Evolutionary conservation across 2,113 vertebrate genomes (phyloP).

Genomic region (Triplophysa tibetana): DNA sequence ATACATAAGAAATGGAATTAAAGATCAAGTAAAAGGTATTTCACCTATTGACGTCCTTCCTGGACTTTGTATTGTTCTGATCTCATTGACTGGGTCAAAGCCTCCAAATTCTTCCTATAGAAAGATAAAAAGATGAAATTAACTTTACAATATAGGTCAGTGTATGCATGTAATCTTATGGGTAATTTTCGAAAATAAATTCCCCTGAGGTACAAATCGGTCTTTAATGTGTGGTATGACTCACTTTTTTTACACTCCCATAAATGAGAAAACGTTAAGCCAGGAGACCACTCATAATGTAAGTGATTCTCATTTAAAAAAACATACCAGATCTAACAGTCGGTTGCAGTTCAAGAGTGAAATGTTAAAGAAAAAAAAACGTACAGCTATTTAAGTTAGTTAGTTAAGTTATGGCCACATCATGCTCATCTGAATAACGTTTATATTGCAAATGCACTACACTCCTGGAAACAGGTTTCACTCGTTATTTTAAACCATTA

Average conservation of each 20-base stretch:
- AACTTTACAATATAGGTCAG: background rate
- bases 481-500: background rate
- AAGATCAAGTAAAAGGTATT: background rate
- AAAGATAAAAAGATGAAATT: constrained; percentile 34
- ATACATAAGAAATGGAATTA: background rate
- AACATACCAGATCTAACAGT: background rate
- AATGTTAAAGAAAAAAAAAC: background rate
- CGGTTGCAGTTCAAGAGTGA: background rate
- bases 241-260: constrained; percentile 28
- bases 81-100: constrained; percentile 89
- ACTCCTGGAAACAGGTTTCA: background rate
- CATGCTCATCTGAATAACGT: background rate
- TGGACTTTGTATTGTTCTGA: constrained; percentile 84
- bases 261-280: constrained; percentile 32
- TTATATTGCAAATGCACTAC: background rate
- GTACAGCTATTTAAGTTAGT: background rate
- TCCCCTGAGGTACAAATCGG: background rate
- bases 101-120: constrained; percentile 95
- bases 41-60: constrained; percentile 83
- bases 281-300: constrained; percentile 41
- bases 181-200: background rate
- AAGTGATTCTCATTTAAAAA: constrained; percentile 47
- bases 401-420: background rate
- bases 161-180: background rate
- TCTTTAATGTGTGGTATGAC: constrained; percentile 45